Evolutionary conservation across 2,888 invertebrate species (phyloP).

Genomic region (Hemithea aestivaria): DNA sequence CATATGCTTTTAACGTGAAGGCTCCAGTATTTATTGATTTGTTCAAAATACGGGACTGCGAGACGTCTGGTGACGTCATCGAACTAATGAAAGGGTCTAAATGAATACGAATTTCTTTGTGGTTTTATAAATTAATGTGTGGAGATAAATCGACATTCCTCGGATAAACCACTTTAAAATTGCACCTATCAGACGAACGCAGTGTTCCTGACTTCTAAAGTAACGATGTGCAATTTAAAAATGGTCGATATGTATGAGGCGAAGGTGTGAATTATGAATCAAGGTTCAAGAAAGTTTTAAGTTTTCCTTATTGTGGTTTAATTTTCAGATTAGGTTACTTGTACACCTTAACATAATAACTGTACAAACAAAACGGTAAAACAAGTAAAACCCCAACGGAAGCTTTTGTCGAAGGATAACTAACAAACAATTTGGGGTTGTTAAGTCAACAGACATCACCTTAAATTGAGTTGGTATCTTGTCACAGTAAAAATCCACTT

Average conservation of each 20-base stretch:
- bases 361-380: slow-evolving; percentile 14
- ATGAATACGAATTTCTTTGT: slow-evolving; percentile 11
- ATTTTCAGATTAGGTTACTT: not conserved
- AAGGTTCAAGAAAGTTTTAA: too few species aligned
- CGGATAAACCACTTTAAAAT: too few species aligned
- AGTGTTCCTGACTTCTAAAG: too few species aligned
- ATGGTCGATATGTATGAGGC: too few species aligned
- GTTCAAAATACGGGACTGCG: slow-evolving; percentile 9
- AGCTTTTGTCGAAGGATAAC: slow-evolving; percentile 5
- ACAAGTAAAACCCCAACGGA: slow-evolving; percentile 7
- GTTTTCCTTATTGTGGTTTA: too few species aligned
- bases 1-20: slow-evolving; percentile 24
- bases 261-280: too few species aligned
- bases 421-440: slow-evolving; percentile 10
- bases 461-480: not conserved
- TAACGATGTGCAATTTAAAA: too few species aligned
- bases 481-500: slow-evolving; percentile 1
- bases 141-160: too few species aligned
- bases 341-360: slow-evolving; percentile 3
- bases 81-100: slow-evolving; percentile 18
- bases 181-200: too few species aligned
- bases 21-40: slow-evolving; percentile 39
- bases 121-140: slow-evolving; percentile 5
- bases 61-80: slow-evolving; percentile 31
- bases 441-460: slow-evolving; percentile 8